phyloP scores from a whole-genome alignment of 2,113 vertebrate genomes.

The Poicephalus gulielmi region DNA sequence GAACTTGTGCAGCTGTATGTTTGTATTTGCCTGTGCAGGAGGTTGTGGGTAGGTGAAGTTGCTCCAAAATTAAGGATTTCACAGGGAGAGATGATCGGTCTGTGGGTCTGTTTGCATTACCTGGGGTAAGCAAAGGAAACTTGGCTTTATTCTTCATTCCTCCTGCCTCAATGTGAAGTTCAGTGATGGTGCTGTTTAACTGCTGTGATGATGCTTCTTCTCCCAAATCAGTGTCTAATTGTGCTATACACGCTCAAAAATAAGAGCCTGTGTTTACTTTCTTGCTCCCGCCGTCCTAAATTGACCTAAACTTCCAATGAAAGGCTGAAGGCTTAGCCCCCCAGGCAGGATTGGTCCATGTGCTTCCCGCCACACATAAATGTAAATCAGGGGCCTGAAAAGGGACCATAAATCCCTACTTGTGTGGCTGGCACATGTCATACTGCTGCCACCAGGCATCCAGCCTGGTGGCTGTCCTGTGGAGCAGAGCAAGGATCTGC shows the following conservation, averaged over 20 bases:
- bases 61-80: not conserved
- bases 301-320: not conserved
- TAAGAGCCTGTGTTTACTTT: not conserved
- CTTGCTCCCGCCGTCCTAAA: not conserved
- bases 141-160: not conserved
- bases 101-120: not conserved
- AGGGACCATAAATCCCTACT: not conserved
- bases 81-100: not conserved
- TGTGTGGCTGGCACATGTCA: fast-evolving
- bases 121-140: fast-evolving
- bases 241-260: not conserved
- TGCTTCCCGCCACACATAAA: not conserved
- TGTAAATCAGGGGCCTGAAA: fast-evolving
- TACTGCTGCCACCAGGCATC: not conserved
- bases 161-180: not conserved
- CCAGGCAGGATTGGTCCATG: not conserved
- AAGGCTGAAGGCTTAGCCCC: not conserved
- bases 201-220: not conserved
- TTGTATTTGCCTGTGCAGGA: not conserved
- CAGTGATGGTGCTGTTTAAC: not conserved
- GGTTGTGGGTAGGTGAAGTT: not conserved
- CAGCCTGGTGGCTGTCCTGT: not conserved
- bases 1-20: fast-evolving
- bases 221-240: not conserved
- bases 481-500: fast-evolving